Base-by-base conservation (phyloP, 2,797 vertebrate genomes). In the Diplodus puntazzo region DNA sequence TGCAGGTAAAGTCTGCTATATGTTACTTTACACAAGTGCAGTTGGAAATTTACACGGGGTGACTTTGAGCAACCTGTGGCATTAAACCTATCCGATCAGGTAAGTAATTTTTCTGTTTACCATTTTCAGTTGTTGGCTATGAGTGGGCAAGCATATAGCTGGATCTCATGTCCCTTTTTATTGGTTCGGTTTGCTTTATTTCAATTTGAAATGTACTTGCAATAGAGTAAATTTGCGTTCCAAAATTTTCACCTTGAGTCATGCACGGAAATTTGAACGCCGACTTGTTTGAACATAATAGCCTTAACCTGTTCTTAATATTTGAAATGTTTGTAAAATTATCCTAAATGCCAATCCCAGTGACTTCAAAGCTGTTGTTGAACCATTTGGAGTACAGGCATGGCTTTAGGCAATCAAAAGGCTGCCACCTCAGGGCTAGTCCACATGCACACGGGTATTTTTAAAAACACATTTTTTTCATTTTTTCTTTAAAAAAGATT, bases 21-120 rank as follows among this genome's bases (percentile, higher is more conserved):
- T 81, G 73, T 82, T 71, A 71, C 21, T 54, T 70, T 53, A 14
- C 82, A 84, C 16, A 70, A 67, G 21, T 17, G 72, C 17, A 55
- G 69, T 14, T 73, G 30, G 14, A 69, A 72, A 64, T 87, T 61
- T 78, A 64, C 59, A 58, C 54, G 48, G 46, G 17, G 17, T 52
- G 10, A 65, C 13, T 79, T 66, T 63, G 12, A 27, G 70, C 54
- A 73, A 53, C 69, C 25, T 45, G 43, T 25, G 50, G 27, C 48
- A 69, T 75, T 64, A 83, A 73, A 77, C 58, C n/a, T 30, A 23
- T 5, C 8, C 6, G 58, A 14, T 83, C 39, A 46, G 17, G 48
- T 34, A 25, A 39, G 17, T 63, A 0, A 27, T 48, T 59, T 80
- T 18, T 54, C 43, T 69, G 46, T 66, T 81, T 68, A 10, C n/a